Evolutionary conservation across 2,113 vertebrate genomes (phyloP).

Genomic region (Pungitius pungitius): DNA sequence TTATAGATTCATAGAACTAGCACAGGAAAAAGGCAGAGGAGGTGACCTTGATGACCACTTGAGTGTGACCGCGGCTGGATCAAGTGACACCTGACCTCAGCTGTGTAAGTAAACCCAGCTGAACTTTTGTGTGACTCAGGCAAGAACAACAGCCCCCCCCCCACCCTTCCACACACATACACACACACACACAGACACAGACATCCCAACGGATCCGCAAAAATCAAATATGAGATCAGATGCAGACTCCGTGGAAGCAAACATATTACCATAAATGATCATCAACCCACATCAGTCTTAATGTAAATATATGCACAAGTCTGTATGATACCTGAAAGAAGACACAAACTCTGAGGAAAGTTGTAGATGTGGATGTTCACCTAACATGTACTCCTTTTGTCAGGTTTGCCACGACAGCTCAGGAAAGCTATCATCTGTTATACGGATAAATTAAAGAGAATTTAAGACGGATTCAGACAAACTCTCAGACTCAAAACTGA

Average conservation of each 20-base stretch:
- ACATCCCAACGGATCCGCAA: conserved; percentile 32
- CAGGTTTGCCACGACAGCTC: conserved; percentile 4
- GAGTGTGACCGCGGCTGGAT: conserved; percentile 63
- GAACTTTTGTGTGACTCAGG: conserved; percentile 38
- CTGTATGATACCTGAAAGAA: conserved; percentile 2
- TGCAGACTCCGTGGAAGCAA: neutral
- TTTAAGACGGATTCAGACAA: conserved; percentile 2
- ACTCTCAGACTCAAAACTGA: conserved; percentile 23
- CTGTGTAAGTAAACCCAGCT: conserved; percentile 67
- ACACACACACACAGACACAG: conserved; percentile 18
- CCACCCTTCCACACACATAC: neutral
- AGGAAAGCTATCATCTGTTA: neutral
- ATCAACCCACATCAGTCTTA: neutral
- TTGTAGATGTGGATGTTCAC: conserved; percentile 8
- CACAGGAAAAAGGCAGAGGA: conserved; percentile 23
- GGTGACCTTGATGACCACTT: conserved; percentile 71
- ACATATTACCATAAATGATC: conserved; percentile 1
- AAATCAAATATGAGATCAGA: conserved; percentile 44
- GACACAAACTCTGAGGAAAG: conserved; percentile 44
- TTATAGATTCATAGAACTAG: conserved; percentile 29
- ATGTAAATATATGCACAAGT: neutral
- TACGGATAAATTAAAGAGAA: neutral
- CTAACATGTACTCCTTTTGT: neutral
- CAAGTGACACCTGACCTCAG: conserved; percentile 74
- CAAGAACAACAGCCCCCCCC: neutral